Base-by-base conservation (phyloP, 2,888 invertebrate species). In the Beris morrisii region DNA sequence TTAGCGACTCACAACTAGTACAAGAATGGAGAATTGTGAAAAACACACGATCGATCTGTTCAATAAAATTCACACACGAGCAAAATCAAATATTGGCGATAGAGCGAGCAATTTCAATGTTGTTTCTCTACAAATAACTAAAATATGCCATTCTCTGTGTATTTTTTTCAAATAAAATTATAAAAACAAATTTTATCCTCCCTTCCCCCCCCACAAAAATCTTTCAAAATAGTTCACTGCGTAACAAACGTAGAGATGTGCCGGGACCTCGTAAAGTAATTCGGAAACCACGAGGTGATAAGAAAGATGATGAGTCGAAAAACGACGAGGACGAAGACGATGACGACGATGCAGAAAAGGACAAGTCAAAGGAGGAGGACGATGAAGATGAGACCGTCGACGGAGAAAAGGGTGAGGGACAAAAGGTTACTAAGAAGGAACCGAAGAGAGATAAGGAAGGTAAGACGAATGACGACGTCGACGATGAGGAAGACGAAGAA, bases 391-490 rank as follows among this genome's bases (percentile, higher is more conserved):
- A 45, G n/a, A 50, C n/a, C 32, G 52, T 72, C 53, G 67, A 71
- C 48, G 44, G 70, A 22, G 66, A 74, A 38, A 69, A 69, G 54
- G 52, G 44, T 61, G 68, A 64, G 32, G 64, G 57, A 13, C 58
- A 9, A 5, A 65, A 67, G n/a, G 63, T 54, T 5, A 31, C 31
- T 7, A 75, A 71, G 15, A 74, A 75, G 58, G 74, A 73, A 61
- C 70, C 58, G 67, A 73, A 73, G 63, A 57, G 69, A 46, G 70
- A 72, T 38, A 74, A 74, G 52, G 73, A 74, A 69, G 73, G 73
- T 32, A 73, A 77, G 55, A 84, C 82, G 46, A 83, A 83, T 63
- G 78, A 79, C 9, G 82, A 82, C 65, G 80, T 77, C 54, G 82
- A 82, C 9, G 83, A 81, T 52, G 81, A 80, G 7, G 83, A 82